phyloP scores from a whole-genome alignment of 2,888 invertebrate genomes.

The Diplolepis rosae region DNA sequence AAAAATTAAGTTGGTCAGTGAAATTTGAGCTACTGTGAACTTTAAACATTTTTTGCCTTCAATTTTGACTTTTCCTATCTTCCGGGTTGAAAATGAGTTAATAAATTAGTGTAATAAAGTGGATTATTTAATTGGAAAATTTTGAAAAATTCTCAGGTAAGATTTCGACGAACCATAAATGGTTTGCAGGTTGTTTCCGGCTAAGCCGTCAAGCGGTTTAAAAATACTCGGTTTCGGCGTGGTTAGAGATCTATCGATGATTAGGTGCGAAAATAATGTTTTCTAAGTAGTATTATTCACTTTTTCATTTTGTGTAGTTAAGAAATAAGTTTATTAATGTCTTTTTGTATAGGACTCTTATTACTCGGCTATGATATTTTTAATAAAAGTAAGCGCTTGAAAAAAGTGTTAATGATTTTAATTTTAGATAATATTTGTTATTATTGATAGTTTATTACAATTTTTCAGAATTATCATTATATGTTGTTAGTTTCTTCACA shows the following conservation, averaged over 20 bases:
- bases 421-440: no score
- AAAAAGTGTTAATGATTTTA: no score
- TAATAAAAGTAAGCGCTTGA: no score
- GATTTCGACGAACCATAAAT: constrained; percentile 26
- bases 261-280: background rate
- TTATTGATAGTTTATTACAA: no score
- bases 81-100: background rate
- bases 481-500: no score
- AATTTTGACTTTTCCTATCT: background rate
- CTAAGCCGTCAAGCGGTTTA: no score
- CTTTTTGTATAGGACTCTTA: no score
- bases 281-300: no score
- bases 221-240: constrained; percentile 4
- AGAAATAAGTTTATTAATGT: no score
- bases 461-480: no score
- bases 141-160: constrained; percentile 2
- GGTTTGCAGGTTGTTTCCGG: constrained; percentile 28
- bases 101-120: background rate
- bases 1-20: constrained; percentile 31
- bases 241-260: constrained; percentile 17
- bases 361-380: no score
- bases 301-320: no score
- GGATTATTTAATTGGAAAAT: background rate
- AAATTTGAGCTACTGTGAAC: constrained; percentile 28
- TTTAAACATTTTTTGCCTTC: background rate